Conservation (phyloP, 92 coral and sea anemone species). For the Phymanthus crucifer region DNA sequence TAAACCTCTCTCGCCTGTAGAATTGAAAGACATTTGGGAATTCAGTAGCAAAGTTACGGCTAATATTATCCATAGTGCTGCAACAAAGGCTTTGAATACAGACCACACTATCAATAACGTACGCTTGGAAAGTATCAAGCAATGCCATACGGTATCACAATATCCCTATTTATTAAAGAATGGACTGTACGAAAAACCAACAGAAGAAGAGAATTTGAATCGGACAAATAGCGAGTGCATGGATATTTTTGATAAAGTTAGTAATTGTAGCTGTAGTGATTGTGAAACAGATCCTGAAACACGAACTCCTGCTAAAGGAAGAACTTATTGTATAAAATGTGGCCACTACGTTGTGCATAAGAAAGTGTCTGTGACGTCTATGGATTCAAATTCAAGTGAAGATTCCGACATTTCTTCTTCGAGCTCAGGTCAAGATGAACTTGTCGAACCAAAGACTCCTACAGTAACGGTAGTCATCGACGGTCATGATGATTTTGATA, state of each 20-base stretch:
- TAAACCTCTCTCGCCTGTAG: slow-evolving; percentile 50
- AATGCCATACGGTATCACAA: slow-evolving; percentile 64
- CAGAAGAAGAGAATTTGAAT: slow-evolving; percentile 28
- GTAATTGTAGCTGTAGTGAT: slow-evolving; percentile 35
- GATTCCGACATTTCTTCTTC: slow-evolving; percentile 58
- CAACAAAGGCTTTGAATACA: slow-evolving; percentile 45
- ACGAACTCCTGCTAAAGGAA: not conserved
- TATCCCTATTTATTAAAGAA: slow-evolving; percentile 70
- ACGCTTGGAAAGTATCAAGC: slow-evolving; percentile 33
- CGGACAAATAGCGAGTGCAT: slow-evolving; percentile 25
- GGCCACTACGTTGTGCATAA: slow-evolving; percentile 31
- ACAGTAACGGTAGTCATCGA: slow-evolving; percentile 57
- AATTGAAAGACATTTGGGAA: slow-evolving; percentile 53
- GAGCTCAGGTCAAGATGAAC: slow-evolving; percentile 32
- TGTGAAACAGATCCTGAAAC: slow-evolving; percentile 33
- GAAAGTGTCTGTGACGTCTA: slow-evolving; percentile 46
- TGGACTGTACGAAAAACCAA: slow-evolving; percentile 32
- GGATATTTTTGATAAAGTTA: slow-evolving; percentile 25
- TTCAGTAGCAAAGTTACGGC: slow-evolving; percentile 65
- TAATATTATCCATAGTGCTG: slow-evolving; percentile 59
- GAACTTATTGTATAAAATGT: slow-evolving; percentile 27
- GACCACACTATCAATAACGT: slow-evolving; percentile 24
- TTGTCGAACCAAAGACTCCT: slow-evolving; percentile 26
- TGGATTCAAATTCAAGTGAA: slow-evolving; percentile 54
- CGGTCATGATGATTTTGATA: slow-evolving; percentile 31